phyloP scores from a whole-genome alignment of 2,797 vertebrate species.

The Pampus argenteus region DNA sequence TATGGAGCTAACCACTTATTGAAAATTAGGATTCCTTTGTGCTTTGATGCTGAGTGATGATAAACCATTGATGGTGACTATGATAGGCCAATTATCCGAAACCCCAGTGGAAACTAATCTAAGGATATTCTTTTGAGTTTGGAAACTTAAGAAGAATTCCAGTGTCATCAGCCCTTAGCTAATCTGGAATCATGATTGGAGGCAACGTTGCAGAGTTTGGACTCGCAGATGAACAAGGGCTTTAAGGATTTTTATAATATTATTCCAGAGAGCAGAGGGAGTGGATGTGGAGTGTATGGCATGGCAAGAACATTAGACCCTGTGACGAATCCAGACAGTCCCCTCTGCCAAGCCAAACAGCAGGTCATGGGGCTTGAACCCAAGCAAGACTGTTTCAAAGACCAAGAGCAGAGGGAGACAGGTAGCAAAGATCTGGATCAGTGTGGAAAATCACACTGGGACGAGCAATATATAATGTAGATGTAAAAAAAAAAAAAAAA shows the following conservation, averaged over 20 bases:
- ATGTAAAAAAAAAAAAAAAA: conserved; percentile 17
- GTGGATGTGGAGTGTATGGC: conserved; percentile 72
- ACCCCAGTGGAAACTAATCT: conserved; percentile 70
- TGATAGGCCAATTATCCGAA: conserved; percentile 69
- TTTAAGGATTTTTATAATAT: conserved; percentile 66
- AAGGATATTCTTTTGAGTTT: conserved; percentile 65
- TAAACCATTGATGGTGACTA: conserved; percentile 68
- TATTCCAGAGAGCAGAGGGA: conserved; percentile 65
- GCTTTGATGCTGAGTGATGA: conserved; percentile 73
- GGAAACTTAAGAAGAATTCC: conserved; percentile 76
- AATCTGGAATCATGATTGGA: conserved; percentile 78
- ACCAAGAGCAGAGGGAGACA: conserved; percentile 70
- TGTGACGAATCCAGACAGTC: conserved; percentile 73
- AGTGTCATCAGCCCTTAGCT: conserved; percentile 71
- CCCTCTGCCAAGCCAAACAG: conserved; percentile 80
- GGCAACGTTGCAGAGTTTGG: conserved; percentile 61
- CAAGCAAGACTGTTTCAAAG: conserved; percentile 62
- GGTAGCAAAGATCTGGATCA: conserved; percentile 71
- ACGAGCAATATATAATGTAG: conserved; percentile 56
- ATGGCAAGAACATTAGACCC: conserved; percentile 77
- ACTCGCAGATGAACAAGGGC: conserved; percentile 51
- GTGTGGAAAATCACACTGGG: conserved; percentile 58
- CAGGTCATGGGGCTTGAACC: conserved; percentile 57
- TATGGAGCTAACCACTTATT: conserved; percentile 63
- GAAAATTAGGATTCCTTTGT: conserved; percentile 67